These are phyloP conservation scores for Rhizoglyphus robini DNA, from an alignment of 1,140 invertebrate species.

Conservation along the genomic window DNA sequence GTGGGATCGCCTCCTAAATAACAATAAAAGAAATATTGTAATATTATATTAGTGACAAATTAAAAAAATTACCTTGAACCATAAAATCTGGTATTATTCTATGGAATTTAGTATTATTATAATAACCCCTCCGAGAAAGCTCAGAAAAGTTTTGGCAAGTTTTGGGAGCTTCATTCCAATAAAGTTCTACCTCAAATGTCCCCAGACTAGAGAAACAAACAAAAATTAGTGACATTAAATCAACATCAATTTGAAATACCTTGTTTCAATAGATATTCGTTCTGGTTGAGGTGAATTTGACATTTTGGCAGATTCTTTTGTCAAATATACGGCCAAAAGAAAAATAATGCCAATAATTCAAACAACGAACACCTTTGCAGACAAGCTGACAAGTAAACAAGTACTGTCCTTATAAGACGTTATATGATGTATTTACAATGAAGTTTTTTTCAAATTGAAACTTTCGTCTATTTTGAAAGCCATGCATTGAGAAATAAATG, in stretches of 20 bases:
- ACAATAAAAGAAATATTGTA: background rate
- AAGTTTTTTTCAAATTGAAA: no score
- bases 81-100: constrained; percentile 95
- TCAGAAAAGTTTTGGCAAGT: constrained; percentile 95
- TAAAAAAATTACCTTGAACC: constrained; percentile 57
- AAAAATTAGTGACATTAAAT: background rate
- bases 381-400: no score
- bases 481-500: no score
- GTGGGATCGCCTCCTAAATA: constrained; percentile 74
- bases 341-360: no score
- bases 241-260: background rate
- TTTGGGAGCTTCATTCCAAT: constrained; percentile 76
- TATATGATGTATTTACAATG: no score
- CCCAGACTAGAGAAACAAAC: constrained; percentile 12
- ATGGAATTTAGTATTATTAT: constrained; percentile 86
- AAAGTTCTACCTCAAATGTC: constrained; percentile 38
- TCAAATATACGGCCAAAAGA: no score
- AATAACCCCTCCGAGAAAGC: constrained; percentile 79
- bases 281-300: background rate
- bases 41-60: background rate
- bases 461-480: no score
- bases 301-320: no score
- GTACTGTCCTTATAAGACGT: no score
- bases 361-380: no score
- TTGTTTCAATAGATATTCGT: background rate